Conservation (phyloP, 2,113 vertebrate species). For the Pleuronectes platessa region DNA sequence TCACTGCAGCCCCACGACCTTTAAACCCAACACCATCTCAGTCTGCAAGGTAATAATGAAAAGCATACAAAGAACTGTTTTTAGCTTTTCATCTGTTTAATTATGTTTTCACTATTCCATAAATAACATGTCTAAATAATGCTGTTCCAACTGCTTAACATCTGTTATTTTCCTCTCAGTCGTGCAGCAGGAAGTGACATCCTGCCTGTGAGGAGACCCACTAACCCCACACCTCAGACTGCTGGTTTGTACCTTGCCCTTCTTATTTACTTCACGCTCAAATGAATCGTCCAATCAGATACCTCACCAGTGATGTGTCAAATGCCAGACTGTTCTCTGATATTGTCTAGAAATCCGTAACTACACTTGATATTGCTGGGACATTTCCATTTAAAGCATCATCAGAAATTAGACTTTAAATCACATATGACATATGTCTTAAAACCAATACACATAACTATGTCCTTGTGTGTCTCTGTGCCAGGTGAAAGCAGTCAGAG, state of each 20-base stretch:
- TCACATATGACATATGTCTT: too few species aligned
- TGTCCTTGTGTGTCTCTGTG: background rate
- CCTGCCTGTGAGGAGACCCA: conserved; percentile 27
- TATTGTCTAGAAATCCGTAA: background rate
- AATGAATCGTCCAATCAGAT: background rate
- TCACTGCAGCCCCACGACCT: conserved; percentile 45
- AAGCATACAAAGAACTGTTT: background rate
- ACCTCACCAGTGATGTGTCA: too few species aligned
- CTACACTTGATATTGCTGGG: too few species aligned
- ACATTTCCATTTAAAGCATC: too few species aligned
- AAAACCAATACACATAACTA: too few species aligned
- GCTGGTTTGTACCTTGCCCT: conserved; percentile 43
- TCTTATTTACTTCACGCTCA: background rate
- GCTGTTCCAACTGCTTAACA: background rate
- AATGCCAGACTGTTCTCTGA: background rate
- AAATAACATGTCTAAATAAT: background rate
- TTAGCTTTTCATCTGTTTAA: background rate
- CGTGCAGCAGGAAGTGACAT: conserved; percentile 31
- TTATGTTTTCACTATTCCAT: background rate
- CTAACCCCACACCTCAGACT: conserved; percentile 46
- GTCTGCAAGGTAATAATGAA: conserved; percentile 55
- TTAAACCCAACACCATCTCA: conserved; percentile 54
- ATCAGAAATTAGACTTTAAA: too few species aligned
- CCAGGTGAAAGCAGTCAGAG: conserved; percentile 50
- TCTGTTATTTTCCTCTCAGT: conserved; percentile 37